Percentiles rank a stretch among this genome's conserved stretches.
phyloP scores from a whole-genome alignment of 2,797 vertebrate species.

The Todus mexicanus region DNA sequence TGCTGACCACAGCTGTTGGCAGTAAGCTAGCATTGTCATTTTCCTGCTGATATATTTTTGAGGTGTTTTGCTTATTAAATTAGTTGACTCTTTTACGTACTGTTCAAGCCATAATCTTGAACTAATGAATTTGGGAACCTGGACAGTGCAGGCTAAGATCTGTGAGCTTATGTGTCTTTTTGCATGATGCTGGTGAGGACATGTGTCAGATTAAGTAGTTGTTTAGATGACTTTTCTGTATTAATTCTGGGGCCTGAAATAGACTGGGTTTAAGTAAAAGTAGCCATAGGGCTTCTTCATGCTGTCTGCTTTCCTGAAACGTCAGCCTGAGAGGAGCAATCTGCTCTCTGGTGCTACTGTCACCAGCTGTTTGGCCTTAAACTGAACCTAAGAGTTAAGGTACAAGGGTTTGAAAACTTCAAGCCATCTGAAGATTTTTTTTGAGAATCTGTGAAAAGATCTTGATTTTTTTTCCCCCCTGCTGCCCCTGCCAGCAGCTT shows the following conservation, averaged over 20 bases:
- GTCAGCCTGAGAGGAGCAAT: not conserved
- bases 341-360: not conserved
- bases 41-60: not conserved
- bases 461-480: not conserved
- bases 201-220: not conserved
- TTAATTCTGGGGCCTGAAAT: not conserved
- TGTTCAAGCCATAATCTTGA: constrained; percentile 15
- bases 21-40: not conserved
- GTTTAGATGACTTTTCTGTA: not conserved
- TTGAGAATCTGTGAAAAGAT: not conserved
- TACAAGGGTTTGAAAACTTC: not conserved
- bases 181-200: not conserved
- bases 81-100: not conserved
- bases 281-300: not conserved
- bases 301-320: not conserved
- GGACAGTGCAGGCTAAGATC: not conserved
- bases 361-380: not conserved
- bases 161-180: not conserved
- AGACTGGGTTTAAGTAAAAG: not conserved
- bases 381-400: not conserved
- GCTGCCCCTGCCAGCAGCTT: not conserved
- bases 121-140: constrained; percentile 1
- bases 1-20: constrained; percentile 36
- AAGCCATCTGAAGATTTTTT: not conserved
- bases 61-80: constrained; percentile 22